A percentile compares a stretch with the other conserved stretches of the same genome.
These are phyloP conservation scores for Patella vulgata DNA, from an alignment of 1,140 invertebrate genomes.

Conservation along the genomic window DNA sequence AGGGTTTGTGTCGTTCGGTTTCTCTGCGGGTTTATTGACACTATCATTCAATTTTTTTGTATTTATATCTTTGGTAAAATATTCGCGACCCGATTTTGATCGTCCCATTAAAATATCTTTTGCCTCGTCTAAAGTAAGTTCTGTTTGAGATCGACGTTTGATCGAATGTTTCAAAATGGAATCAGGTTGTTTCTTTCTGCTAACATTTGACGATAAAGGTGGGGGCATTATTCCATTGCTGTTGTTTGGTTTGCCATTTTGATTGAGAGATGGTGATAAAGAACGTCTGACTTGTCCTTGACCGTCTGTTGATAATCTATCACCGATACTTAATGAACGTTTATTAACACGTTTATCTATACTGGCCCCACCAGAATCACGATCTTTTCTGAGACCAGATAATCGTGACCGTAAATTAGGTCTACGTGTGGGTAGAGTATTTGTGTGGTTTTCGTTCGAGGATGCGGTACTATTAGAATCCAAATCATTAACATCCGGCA, in stretches of 20 bases:
- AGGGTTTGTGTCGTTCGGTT: background rate
- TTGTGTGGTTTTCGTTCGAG: background rate
- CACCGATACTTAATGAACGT: background rate
- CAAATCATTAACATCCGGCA: conserved; percentile 41
- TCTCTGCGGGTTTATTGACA: background rate
- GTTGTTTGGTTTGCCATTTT: conserved; percentile 44
- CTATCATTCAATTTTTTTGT: conserved; percentile 5
- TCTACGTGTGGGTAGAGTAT: background rate
- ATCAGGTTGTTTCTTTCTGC: conserved; percentile 31
- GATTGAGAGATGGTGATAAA: conserved; percentile 14
- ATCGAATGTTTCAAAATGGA: background rate
- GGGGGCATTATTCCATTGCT: conserved; percentile 7
- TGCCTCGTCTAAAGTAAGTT: conserved; percentile 51
- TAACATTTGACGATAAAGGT: conserved; percentile 25
- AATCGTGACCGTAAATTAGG: background rate
- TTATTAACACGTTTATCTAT: background rate
- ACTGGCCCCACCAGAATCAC: background rate
- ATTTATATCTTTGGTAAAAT: background rate
- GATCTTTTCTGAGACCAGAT: background rate
- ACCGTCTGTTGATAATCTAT: background rate
- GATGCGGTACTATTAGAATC: conserved; percentile 26
- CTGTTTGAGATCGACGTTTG: conserved; percentile 28
- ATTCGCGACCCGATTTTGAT: conserved; percentile 29
- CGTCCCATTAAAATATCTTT: conserved; percentile 53
- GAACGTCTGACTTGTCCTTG: background rate